Evolutionary conservation across 1,140 invertebrate genomes (phyloP).

Genomic region (Hyles vespertilio): DNA sequence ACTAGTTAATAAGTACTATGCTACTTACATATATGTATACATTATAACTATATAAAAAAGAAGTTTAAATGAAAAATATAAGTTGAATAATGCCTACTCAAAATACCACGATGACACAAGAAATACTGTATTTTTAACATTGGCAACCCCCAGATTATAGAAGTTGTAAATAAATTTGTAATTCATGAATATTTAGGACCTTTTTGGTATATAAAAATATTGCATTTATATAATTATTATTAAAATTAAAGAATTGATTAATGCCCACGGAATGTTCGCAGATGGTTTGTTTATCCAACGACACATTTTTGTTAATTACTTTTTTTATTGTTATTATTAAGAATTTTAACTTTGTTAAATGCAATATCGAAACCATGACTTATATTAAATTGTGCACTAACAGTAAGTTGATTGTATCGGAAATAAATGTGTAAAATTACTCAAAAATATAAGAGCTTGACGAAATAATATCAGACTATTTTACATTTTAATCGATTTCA

Average conservation of each 20-base stretch:
- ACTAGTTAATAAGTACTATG: conserved; percentile 70
- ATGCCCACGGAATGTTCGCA: conserved; percentile 62
- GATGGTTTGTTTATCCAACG: conserved; percentile 63
- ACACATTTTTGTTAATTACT: conserved; percentile 66
- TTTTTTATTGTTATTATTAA: conserved; percentile 76
- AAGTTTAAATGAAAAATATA: conserved; percentile 66
- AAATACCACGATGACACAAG: conserved; percentile 33
- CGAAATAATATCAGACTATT: not conserved
- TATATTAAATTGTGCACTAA: conserved; percentile 33
- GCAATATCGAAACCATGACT: conserved; percentile 54
- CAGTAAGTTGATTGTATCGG: conserved; percentile 26
- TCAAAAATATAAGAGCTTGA: not conserved
- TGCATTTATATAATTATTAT: conserved; percentile 67
- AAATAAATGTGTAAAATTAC: conserved; percentile 10
- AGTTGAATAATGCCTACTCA: conserved; percentile 55
- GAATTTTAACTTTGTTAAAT: conserved; percentile 72
- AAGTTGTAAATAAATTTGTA: conserved; percentile 69
- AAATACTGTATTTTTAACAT: conserved; percentile 29
- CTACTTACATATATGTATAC: conserved; percentile 67
- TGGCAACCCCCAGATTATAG: conserved; percentile 34
- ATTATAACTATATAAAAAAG: conserved; percentile 68
- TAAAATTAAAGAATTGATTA: conserved; percentile 18
- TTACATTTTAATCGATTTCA: conserved; percentile 14
- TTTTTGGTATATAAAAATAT: conserved; percentile 57
- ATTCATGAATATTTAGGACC: conserved; percentile 52